Percentiles rank a stretch among this genome's conserved stretches.
Conservation (phyloP, 2,888 invertebrate genomes). For the Chymomyza caudatula region DNA sequence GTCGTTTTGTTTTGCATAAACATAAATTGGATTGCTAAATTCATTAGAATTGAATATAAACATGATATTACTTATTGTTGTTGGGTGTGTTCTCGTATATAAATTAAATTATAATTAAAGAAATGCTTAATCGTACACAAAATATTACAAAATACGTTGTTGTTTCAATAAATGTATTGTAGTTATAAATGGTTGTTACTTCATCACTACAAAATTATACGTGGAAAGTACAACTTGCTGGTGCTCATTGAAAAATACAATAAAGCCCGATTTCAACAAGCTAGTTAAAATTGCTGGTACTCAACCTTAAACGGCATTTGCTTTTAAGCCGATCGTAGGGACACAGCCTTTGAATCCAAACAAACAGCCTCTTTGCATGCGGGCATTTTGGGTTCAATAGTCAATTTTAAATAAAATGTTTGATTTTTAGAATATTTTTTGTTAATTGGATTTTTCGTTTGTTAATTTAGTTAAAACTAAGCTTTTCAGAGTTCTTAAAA, state of each 20-base stretch:
- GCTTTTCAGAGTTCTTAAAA: slow-evolving; percentile 62
- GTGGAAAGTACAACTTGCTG: slow-evolving; percentile 37
- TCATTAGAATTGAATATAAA: neutral
- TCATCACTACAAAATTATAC: neutral
- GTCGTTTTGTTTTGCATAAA: neutral
- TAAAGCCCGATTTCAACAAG: slow-evolving; percentile 22
- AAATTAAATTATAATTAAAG: slow-evolving; percentile 27
- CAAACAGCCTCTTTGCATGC: slow-evolving; percentile 15
- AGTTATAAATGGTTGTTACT: slow-evolving; percentile 31
- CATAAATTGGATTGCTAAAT: neutral
- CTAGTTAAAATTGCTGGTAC: slow-evolving; percentile 38
- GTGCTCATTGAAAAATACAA: slow-evolving; percentile 3
- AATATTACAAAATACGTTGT: slow-evolving; percentile 59
- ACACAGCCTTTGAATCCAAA: neutral
- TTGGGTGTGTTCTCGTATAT: slow-evolving; percentile 10
- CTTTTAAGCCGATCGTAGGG: neutral
- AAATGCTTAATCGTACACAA: slow-evolving; percentile 52
- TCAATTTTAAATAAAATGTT: slow-evolving; percentile 48
- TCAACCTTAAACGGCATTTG: slow-evolving; percentile 32
- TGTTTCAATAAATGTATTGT: slow-evolving; percentile 40
- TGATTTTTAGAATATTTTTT: slow-evolving; percentile 43
- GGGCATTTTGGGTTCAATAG: slow-evolving; percentile 15
- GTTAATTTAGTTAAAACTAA: slow-evolving; percentile 68
- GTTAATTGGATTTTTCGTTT: slow-evolving; percentile 26
- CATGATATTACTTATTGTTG: neutral